These are phyloP conservation scores for Troides oblongomaculatus DNA, from an alignment of 2,888 invertebrate genomes.

Conservation along the genomic window DNA sequence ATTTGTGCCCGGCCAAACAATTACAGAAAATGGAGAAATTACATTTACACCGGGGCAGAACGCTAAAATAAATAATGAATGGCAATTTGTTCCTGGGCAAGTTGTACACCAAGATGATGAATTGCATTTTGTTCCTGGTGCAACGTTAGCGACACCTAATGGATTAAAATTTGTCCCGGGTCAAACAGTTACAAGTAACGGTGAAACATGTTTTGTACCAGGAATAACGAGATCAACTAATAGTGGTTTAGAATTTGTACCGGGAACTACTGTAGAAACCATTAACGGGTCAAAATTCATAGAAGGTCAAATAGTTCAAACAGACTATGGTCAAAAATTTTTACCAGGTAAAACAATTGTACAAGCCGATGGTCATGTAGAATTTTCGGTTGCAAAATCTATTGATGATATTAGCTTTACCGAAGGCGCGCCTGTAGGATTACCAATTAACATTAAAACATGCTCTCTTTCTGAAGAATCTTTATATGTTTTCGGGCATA, in stretches of 20 bases:
- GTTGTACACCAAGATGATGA: conserved; percentile 78
- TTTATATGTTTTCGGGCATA: conserved; percentile 82
- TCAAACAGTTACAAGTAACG: conserved; percentile 76
- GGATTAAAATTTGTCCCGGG: conserved; percentile 84
- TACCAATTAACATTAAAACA: conserved; percentile 80
- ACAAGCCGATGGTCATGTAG: conserved; percentile 71
- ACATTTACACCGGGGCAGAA: conserved; percentile 84
- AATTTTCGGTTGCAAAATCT: conserved; percentile 81
- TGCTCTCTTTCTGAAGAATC: conserved; percentile 75
- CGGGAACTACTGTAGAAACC: conserved; percentile 82
- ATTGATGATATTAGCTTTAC: conserved; percentile 78
- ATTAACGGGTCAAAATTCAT: conserved; percentile 83
- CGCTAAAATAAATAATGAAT: conserved; percentile 73
- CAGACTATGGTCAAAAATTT: conserved; percentile 81
- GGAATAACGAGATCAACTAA: conserved; percentile 75
- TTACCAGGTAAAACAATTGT: conserved; percentile 81
- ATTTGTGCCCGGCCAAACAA: conserved; percentile 83
- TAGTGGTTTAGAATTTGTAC: conserved; percentile 74
- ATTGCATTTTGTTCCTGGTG: conserved; percentile 82
- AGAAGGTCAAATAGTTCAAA: conserved; percentile 83
- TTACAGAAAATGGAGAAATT: conserved; percentile 68
- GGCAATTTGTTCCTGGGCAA: conserved; percentile 85
- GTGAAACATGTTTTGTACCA: conserved; percentile 80
- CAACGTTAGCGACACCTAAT: conserved; percentile 81
- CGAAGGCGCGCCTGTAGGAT: conserved; percentile 76